Conservation (phyloP, 1,140 invertebrate species). For the Meloidogyne hapla region DNA sequence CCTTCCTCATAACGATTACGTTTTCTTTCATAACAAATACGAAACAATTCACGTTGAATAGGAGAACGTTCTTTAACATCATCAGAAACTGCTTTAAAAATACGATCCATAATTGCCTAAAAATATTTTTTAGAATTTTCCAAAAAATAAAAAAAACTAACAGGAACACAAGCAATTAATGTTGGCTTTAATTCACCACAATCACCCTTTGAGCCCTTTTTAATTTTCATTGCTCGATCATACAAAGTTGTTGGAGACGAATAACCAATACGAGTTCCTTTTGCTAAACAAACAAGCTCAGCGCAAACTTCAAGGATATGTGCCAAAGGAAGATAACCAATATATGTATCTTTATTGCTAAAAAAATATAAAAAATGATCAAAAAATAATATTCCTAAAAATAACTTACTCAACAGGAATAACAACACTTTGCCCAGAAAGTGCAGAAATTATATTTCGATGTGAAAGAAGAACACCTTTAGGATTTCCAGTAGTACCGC, state of each 20-base stretch:
- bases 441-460: constrained; percentile 81
- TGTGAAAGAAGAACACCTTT: constrained; percentile 70
- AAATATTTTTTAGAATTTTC: constrained; percentile 1
- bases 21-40: constrained; percentile 65
- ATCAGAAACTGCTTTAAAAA: constrained; percentile 65
- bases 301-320: constrained; percentile 90
- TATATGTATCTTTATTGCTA: constrained; percentile 74
- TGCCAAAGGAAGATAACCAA: constrained; percentile 91
- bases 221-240: constrained; percentile 86
- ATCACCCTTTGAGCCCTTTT: constrained; percentile 79
- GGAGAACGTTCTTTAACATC: constrained; percentile 57
- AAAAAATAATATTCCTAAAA: constrained; percentile 10
- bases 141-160: constrained; percentile 65
- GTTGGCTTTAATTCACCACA: constrained; percentile 85
- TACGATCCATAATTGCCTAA: constrained; percentile 65
- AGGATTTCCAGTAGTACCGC: constrained; percentile 80
- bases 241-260: constrained; percentile 90
- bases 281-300: constrained; percentile 66
- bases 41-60: constrained; percentile 64
- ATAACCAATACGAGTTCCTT: constrained; percentile 90
- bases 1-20: constrained; percentile 74
- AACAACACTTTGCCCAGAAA: constrained; percentile 83
- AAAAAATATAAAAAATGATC: constrained; percentile 4
- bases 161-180: constrained; percentile 89
- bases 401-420: constrained; percentile 62